phyloP scores from a whole-genome alignment of 2,888 invertebrate genomes.

The Danaus chrysippus region DNA sequence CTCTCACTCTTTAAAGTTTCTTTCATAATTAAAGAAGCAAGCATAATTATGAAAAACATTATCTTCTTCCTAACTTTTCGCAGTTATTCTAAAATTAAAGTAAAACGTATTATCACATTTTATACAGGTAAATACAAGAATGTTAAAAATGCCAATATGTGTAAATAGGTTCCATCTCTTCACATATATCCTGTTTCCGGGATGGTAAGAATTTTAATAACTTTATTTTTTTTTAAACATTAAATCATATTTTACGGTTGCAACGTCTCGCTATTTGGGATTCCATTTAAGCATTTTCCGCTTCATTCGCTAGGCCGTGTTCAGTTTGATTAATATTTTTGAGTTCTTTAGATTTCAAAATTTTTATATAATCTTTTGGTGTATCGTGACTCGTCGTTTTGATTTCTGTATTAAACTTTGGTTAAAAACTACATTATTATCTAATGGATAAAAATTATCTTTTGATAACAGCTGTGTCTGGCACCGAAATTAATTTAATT shows the following conservation, averaged over 20 bases:
- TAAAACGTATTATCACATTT: neutral
- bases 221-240: conserved; percentile 47
- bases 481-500: too few relatives aligned
- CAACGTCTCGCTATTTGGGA: conserved; percentile 66
- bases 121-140: conserved; percentile 23
- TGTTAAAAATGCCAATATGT: conserved; percentile 51
- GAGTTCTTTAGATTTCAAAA: conserved; percentile 45
- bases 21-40: too few relatives aligned
- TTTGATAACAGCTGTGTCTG: too few relatives aligned
- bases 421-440: neutral
- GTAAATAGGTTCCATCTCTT: conserved; percentile 59
- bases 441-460: neutral
- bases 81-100: neutral
- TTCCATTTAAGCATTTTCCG: conserved; percentile 77
- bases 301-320: conserved; percentile 72
- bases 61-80: too few relatives aligned
- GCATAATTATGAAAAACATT: too few relatives aligned
- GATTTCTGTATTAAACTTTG: neutral
- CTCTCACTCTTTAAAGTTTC: too few relatives aligned
- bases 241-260: conserved; percentile 68
- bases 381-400: neutral
- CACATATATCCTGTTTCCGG: conserved; percentile 64
- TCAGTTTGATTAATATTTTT: conserved; percentile 63
- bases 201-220: conserved; percentile 61
- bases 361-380: conserved; percentile 3